These are phyloP conservation scores for Solenopsis fugax DNA, from an alignment of 1,140 invertebrate genomes.

Conservation along the genomic window DNA sequence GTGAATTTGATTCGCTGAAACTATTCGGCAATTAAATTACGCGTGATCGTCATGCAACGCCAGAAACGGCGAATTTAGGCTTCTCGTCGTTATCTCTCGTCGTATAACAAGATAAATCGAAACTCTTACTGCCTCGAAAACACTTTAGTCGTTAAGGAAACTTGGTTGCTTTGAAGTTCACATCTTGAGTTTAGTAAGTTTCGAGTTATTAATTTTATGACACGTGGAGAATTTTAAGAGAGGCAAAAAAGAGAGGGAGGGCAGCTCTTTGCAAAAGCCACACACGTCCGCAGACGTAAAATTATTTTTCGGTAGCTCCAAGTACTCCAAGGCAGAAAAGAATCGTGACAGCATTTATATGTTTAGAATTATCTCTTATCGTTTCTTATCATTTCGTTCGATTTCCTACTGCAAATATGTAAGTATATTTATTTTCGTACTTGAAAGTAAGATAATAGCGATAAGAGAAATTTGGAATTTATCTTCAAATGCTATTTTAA, in stretches of 20 bases:
- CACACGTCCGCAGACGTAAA: background rate
- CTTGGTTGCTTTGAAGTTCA: background rate
- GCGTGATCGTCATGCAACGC: background rate
- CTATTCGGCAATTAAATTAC: slow-evolving; percentile 8
- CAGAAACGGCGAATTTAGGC: background rate
- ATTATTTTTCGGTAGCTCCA: slow-evolving; percentile 29
- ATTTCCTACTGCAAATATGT: background rate
- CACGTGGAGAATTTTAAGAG: background rate
- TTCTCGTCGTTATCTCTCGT: background rate
- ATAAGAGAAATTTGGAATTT: background rate
- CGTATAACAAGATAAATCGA: slow-evolving; percentile 18
- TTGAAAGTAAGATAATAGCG: background rate
- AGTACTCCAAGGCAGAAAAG: slow-evolving; percentile 36
- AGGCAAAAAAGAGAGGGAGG: too few relatives aligned
- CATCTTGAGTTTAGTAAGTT: background rate
- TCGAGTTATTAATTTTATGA: slow-evolving; percentile 22
- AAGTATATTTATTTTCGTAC: background rate
- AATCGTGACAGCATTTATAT: background rate
- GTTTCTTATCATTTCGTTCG: background rate
- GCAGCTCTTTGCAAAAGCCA: background rate
- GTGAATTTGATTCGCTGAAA: slow-evolving; percentile 5
- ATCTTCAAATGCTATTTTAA: background rate
- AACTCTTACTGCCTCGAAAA: slow-evolving; percentile 12
- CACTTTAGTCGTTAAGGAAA: slow-evolving; percentile 7
- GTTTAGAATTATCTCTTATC: slow-evolving; percentile 30